Base-by-base conservation (phyloP, 2,797 vertebrate genomes). In the Lateolabrax maculatus region DNA sequence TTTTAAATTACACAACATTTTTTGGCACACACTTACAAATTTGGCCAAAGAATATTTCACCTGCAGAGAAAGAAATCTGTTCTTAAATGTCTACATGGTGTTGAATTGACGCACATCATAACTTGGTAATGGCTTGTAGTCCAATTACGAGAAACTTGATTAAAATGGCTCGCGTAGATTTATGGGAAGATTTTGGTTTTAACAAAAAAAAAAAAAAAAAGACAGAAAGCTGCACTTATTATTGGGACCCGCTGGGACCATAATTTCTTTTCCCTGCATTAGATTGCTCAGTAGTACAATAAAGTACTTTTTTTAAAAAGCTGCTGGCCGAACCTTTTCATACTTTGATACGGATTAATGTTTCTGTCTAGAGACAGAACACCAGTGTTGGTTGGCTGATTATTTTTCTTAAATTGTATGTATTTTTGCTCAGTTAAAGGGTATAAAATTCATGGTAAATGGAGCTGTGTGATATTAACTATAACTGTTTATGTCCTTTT, bases 1-100 rank as follows among this genome's bases (percentile, higher is more conserved):
- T 83, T 82, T 83, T 67, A 57, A 79, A 83, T 86, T 57, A 76
- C 65, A 77, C 76, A 77, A 71, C 15, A 23, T 44, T 79, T 9
- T 77, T 72, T 51, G 80, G 34, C 49, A n/a, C 66, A 1, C 15
- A 31, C 61, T 53, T 23, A 31, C 27, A 67, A 49, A 67, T 61
- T 69, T 69, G 27, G 31, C 27, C 36, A 12, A 25, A 55, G 41
- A 75, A 66, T 69, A 71, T 71, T 64, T 51, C 11, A 63, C 60
- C 58, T 55, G 46, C 37, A 58, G 27, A 81, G 58, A 65, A 46
- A 71, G 5, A 63, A 68, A 63, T 71, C 18, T 41, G 3, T 66
- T 56, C 25, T 49, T 19, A 65, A 29, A 48, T 57, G 36, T 46
- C 21, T 18, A n/a, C 27, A 58, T 58, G 29, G 37, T 55, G 23